These are phyloP conservation scores for Glyphotaelius pellucidus DNA, from an alignment of 2,888 invertebrate species.

Conservation along the genomic window DNA sequence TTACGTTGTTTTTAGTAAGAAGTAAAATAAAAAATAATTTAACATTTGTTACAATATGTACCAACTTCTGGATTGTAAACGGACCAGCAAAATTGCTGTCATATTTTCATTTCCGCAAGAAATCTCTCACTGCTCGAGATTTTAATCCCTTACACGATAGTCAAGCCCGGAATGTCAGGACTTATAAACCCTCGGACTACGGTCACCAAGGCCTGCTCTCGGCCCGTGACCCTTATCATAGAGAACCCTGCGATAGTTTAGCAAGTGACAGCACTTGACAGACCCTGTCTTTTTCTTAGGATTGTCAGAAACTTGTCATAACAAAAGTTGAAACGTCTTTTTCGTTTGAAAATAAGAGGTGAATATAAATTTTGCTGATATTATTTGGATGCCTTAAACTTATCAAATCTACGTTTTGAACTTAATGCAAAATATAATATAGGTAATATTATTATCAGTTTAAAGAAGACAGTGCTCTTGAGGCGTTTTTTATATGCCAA, in stretches of 20 bases:
- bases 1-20: too few species aligned
- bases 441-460: too few species aligned
- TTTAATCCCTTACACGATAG: constrained; percentile 32
- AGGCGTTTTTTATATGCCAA: too few species aligned
- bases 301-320: constrained; percentile 20
- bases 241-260: constrained; percentile 12
- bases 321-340: background rate
- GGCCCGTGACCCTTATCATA: constrained; percentile 48
- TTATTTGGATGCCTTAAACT: background rate
- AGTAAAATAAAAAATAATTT: too few species aligned
- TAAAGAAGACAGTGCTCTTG: too few species aligned
- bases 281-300: constrained; percentile 1
- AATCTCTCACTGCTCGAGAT: constrained; percentile 1
- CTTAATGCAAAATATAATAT: too few species aligned
- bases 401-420: background rate
- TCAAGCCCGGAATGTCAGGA: constrained; percentile 45
- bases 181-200: constrained; percentile 20
- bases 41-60: too few species aligned
- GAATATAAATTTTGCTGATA: background rate
- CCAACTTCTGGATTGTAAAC: background rate
- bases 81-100: background rate
- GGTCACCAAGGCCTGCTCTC: constrained; percentile 6
- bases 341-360: background rate
- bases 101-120: constrained; percentile 48
- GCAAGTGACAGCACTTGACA: constrained; percentile 46